Evolutionary conservation across 2,113 vertebrate genomes (phyloP).

Genomic region (Bagarius yarrelli): DNA sequence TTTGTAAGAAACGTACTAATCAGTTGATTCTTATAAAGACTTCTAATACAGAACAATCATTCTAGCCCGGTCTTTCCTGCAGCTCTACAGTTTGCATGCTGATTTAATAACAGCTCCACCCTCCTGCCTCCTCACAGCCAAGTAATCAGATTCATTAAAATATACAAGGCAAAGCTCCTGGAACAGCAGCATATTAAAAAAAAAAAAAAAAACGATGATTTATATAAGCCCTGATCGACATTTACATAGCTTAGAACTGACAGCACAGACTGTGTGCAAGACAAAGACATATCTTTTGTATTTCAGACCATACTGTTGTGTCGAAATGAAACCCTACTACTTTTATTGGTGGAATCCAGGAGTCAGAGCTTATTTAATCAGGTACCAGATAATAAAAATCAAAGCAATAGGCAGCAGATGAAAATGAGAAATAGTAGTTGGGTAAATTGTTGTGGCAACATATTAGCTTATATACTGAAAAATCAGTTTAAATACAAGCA

Average conservation of each 20-base stretch:
- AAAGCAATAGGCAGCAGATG: not conserved
- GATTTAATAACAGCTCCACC: conserved; percentile 17
- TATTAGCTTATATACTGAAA: not conserved
- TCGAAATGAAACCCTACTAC: not conserved
- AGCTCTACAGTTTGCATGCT: not conserved
- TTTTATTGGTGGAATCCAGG: not conserved
- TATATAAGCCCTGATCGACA: not conserved
- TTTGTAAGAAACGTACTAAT: not conserved
- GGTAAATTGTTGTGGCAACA: not conserved
- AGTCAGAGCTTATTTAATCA: not conserved
- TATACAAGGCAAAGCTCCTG: conserved; percentile 28
- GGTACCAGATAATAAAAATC: not conserved
- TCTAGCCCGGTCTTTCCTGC: not conserved
- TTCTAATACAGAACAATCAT: not conserved
- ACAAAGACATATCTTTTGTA: conserved; percentile 4
- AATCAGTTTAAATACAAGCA: not conserved
- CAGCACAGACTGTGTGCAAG: not conserved
- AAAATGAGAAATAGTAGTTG: not conserved
- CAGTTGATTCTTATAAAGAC: not conserved
- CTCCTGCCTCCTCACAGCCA: conserved; percentile 9
- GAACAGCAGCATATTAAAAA: not conserved
- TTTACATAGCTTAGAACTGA: not conserved
- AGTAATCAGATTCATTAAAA: conserved; percentile 35
- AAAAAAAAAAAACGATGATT: conserved; percentile 18
- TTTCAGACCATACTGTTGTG: not conserved